Conservation (phyloP, 2,888 invertebrate species). For the Idaea straminata region DNA sequence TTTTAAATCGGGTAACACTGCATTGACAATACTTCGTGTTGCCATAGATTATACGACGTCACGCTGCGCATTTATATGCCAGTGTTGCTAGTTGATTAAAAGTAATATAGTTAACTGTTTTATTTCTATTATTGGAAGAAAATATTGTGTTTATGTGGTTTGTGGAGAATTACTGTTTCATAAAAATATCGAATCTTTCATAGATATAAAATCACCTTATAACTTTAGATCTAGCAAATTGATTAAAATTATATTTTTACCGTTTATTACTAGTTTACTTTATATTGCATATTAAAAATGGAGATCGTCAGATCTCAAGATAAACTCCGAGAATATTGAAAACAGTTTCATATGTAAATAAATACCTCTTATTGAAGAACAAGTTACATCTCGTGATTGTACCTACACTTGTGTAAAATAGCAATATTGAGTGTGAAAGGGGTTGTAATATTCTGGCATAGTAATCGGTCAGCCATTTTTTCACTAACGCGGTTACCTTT, state of each 20-base stretch:
- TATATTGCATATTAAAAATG: not conserved
- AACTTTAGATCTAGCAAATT: not conserved
- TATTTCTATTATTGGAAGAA: not conserved
- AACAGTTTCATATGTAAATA: not conserved
- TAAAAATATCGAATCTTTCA: not conserved
- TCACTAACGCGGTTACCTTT: no score
- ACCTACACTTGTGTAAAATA: no score
- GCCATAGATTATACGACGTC: slow-evolving; percentile 24
- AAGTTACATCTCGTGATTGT: not conserved
- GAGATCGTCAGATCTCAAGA: not conserved
- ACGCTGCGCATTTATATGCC: slow-evolving; percentile 29
- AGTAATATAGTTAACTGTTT: not conserved
- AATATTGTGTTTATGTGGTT: not conserved
- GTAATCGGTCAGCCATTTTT: no score
- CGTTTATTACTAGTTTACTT: not conserved
- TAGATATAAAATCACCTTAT: not conserved
- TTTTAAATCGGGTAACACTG: slow-evolving; percentile 25
- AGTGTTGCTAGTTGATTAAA: slow-evolving; percentile 19
- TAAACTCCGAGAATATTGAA: not conserved
- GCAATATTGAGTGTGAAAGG: no score
- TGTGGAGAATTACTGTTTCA: not conserved
- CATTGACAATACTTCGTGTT: slow-evolving; percentile 18
- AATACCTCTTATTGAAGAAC: not conserved
- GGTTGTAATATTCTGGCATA: no score
- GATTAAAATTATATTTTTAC: not conserved